Conservation (phyloP, 1,140 invertebrate genomes). For the Triops cancriformis region DNA sequence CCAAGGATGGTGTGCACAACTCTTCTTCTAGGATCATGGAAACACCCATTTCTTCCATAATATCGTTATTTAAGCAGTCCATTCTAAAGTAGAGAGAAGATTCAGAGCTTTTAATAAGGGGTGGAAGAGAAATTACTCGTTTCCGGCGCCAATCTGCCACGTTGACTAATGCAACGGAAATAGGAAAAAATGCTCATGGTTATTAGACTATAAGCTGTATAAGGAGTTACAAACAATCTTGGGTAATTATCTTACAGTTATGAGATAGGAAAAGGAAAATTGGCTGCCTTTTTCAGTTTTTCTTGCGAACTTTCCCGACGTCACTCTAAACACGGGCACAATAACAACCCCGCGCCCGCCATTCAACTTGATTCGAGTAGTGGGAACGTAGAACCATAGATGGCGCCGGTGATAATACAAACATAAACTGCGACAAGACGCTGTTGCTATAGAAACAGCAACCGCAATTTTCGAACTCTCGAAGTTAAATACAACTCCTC, state of each 20-base stretch:
- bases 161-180: background rate
- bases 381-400: background rate
- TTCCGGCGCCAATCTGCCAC: background rate
- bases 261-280: background rate
- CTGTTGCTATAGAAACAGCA: too few relatives aligned
- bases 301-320: background rate
- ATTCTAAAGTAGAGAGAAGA: background rate
- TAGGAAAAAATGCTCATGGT: background rate
- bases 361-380: background rate
- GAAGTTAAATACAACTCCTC: too few relatives aligned
- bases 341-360: constrained; percentile 7
- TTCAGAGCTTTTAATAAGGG: background rate
- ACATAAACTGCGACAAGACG: too few relatives aligned
- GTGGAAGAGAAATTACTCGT: background rate
- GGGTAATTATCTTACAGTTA: background rate
- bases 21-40: constrained; percentile 40
- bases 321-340: background rate
- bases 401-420: too few relatives aligned
- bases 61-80: constrained; percentile 32
- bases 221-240: background rate
- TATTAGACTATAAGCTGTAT: background rate
- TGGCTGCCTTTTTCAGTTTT: background rate
- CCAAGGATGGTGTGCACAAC: background rate
- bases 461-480: too few relatives aligned
- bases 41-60: constrained; percentile 44